These are phyloP conservation scores for Phoenicopterus ruber DNA, from an alignment of 2,113 vertebrate genomes.

Conservation along the genomic window DNA sequence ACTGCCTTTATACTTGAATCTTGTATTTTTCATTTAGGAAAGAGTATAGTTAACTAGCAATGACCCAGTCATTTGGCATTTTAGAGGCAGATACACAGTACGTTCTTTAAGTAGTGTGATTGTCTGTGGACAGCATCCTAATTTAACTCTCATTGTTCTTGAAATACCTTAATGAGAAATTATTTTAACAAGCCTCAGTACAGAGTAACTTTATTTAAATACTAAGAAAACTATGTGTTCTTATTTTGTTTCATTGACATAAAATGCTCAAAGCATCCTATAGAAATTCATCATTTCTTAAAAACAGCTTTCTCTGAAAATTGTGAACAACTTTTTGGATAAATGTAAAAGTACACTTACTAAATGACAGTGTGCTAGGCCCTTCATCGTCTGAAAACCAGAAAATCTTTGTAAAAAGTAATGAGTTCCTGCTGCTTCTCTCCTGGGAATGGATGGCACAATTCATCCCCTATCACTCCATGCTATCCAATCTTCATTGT, in stretches of 20 bases:
- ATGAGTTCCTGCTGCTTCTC: not conserved
- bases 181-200: not conserved
- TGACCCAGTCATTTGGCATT: not conserved
- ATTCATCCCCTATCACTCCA: not conserved
- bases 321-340: not conserved
- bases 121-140: not conserved
- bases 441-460: not conserved
- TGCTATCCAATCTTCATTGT: not conserved
- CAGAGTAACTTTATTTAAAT: not conserved
- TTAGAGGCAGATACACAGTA: not conserved
- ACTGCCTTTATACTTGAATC: not conserved
- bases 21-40: not conserved
- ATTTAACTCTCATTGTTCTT: not conserved
- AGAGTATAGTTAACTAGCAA: not conserved
- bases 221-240: not conserved
- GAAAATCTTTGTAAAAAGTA: not conserved
- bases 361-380: not conserved
- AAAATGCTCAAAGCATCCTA: not conserved
- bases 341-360: not conserved
- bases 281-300: not conserved
- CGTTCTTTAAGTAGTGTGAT: not conserved
- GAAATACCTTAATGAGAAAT: not conserved
- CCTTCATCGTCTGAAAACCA: not conserved
- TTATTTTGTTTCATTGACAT: not conserved
- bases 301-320: not conserved